These are phyloP conservation scores for Muscidifurax raptorellus DNA, from an alignment of 1,140 invertebrate genomes.

Conservation along the genomic window DNA sequence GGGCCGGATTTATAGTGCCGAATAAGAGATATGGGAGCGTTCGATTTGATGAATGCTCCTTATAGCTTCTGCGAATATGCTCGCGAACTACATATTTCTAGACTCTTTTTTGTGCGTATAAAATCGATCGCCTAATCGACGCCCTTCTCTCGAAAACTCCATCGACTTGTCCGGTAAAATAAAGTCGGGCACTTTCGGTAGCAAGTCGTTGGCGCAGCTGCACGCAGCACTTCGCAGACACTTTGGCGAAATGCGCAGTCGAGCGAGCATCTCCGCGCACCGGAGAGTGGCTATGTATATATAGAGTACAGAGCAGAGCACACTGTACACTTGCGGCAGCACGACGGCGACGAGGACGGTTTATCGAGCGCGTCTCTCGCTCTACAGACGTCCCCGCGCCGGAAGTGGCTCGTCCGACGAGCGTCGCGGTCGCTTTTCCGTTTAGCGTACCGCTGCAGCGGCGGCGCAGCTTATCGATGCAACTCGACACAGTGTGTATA, in stretches of 20 bases:
- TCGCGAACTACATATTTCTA: too few species aligned
- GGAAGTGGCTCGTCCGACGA: conserved; percentile 39
- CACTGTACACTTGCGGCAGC: background rate
- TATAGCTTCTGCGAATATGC: background rate
- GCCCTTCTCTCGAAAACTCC: too few species aligned
- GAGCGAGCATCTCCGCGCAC: background rate
- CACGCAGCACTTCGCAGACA: background rate
- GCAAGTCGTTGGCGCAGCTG: too few species aligned
- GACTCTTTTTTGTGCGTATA: too few species aligned
- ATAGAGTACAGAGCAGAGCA: too few species aligned
- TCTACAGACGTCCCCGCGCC: background rate
- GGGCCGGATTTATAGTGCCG: too few species aligned
- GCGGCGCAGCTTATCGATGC: conserved; percentile 36
- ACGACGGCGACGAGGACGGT: background rate
- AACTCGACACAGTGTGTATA: background rate
- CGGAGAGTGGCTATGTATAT: background rate
- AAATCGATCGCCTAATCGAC: too few species aligned
- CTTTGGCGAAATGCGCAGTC: background rate
- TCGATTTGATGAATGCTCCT: too few species aligned
- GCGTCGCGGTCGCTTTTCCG: conserved; percentile 39
- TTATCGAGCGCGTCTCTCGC: conserved; percentile 7
- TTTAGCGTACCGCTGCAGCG: conserved; percentile 17
- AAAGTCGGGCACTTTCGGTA: background rate
- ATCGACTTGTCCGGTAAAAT: too few species aligned
- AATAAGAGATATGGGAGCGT: too few species aligned